Conservation (phyloP, 2,797 vertebrate species). For the Arnoldichthys spilopterus region DNA sequence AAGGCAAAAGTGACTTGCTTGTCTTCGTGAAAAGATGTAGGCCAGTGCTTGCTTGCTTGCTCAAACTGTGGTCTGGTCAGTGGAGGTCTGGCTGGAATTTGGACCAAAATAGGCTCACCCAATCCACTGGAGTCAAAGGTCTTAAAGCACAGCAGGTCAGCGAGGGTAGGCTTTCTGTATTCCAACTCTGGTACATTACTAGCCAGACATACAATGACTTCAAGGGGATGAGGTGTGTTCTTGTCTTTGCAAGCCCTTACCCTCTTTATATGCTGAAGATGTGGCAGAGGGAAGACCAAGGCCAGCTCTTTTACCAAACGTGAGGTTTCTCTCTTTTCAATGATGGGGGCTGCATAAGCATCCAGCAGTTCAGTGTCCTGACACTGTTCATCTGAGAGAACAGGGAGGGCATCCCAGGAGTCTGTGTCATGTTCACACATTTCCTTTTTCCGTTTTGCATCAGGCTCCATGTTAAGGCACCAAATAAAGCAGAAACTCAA, state of each 20-base stretch:
- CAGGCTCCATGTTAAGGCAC: conserved; percentile 72
- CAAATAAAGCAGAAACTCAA: neutral
- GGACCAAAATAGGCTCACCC: conserved; percentile 82
- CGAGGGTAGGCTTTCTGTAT: conserved; percentile 29
- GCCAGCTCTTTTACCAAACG: conserved; percentile 80
- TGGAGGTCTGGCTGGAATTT: conserved; percentile 76
- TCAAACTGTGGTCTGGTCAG: conserved; percentile 87
- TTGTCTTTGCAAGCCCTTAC: conserved; percentile 74
- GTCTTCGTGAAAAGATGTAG: conserved; percentile 88
- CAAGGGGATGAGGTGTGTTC: conserved; percentile 69
- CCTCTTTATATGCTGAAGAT: conserved; percentile 84
- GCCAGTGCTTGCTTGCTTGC: conserved; percentile 81
- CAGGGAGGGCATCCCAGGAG: conserved; percentile 76
- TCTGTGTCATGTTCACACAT: conserved; percentile 35
- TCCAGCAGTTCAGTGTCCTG: conserved; percentile 73
- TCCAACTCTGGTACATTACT: conserved; percentile 48
- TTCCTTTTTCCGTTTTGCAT: conserved; percentile 73
- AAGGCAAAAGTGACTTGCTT: conserved; percentile 78
- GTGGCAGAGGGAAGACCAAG: conserved; percentile 69
- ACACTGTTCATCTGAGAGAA: conserved; percentile 82
- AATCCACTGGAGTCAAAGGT: conserved; percentile 68
- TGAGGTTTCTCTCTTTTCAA: conserved; percentile 82
- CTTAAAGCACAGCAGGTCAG: conserved; percentile 68
- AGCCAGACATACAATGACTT: conserved; percentile 81
- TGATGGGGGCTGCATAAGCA: conserved; percentile 81